Conservation (phyloP, 35 echinoderm and acorn worm genomes). For the Heliocidaris erythrogramma region DNA sequence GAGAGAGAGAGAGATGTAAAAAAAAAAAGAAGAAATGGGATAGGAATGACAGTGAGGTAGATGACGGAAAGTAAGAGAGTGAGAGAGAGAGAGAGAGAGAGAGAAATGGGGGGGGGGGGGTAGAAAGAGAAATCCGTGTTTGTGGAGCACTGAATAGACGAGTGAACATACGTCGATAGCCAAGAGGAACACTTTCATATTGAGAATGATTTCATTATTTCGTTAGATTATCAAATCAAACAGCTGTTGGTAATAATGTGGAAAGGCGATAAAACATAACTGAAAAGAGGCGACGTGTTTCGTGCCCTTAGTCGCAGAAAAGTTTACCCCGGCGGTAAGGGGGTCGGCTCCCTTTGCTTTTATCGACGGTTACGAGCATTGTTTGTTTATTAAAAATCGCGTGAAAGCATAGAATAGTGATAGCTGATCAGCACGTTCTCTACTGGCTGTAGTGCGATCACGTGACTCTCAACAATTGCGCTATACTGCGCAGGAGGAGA, state of each 20-base stretch:
- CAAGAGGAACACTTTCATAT: background rate
- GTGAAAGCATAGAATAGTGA: background rate
- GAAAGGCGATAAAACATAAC: background rate
- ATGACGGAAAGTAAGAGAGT: too few relatives aligned
- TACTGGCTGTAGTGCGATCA: too few relatives aligned
- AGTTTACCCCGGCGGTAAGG: background rate
- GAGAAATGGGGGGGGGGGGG: too few relatives aligned
- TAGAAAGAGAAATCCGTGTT: too few relatives aligned
- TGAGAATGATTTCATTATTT: constrained; percentile 8
- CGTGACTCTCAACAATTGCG: too few relatives aligned
- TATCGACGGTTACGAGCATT: background rate
- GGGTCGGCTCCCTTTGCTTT: background rate
- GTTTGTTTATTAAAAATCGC: background rate
- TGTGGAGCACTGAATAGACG: too few relatives aligned
- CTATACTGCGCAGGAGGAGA: too few relatives aligned
- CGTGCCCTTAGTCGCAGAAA: background rate
- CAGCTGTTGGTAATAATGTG: background rate
- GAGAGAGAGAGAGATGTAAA: too few relatives aligned
- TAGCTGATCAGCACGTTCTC: background rate
- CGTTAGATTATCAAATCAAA: background rate
- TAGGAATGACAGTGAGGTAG: too few relatives aligned
- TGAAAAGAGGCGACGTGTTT: background rate
- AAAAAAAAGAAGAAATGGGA: too few relatives aligned
- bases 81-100: too few relatives aligned
- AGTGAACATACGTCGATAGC: background rate